Base-by-base conservation (phyloP, 2,797 vertebrate species). In the Notamacropus eugenii region DNA sequence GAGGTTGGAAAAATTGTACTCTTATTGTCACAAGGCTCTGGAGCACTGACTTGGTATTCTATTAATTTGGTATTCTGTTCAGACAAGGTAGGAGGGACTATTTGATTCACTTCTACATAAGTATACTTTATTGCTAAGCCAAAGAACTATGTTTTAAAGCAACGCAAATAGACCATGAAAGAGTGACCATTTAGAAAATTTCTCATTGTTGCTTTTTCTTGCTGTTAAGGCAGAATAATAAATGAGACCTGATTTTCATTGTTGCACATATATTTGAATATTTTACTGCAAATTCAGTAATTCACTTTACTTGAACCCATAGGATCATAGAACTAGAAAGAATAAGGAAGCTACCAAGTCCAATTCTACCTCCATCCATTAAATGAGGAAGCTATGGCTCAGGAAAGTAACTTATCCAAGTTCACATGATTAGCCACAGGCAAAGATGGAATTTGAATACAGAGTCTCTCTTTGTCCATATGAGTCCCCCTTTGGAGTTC, bases 181-280 rank as follows among this genome's bases (percentile, higher is more conserved):
- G 6, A 74, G 28, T 5, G 57, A 67, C 67, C 1, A 67, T 10
- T 54, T 2, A 34, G 92, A 95, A 92, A 58, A 59, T 54, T 14
- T 40, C 14, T 54, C 90, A 34, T 54, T 59, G 91, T 91, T 93
- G 56, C 55, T 92, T 94, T 92, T 92, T 55, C 34, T 54, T 96
- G 93, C 55, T 97, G 5, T 31, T 56, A 95, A 96, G 29, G 14
- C 91, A 92, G 22, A 24, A 92, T 2, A 56, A 93, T 54, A 93
- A 56, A 96, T 95, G 54, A 92, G 67, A 93, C 1, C 2, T 19
- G 34, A 92, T 93, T 96, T 97, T 95, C 67, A 58, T 40, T 57
- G 62, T 82, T 34, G 31, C 0, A 52, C 56, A 90, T 27, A 22
- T 59, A 82, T 93, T 92, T 93, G 52, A 93, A 94, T 95, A 82